A percentile compares a stretch with the other conserved stretches of the same genome.
These are phyloP conservation scores for Cheilosia soror DNA, from an alignment of 2,888 invertebrate genomes.

Conservation along the genomic window DNA sequence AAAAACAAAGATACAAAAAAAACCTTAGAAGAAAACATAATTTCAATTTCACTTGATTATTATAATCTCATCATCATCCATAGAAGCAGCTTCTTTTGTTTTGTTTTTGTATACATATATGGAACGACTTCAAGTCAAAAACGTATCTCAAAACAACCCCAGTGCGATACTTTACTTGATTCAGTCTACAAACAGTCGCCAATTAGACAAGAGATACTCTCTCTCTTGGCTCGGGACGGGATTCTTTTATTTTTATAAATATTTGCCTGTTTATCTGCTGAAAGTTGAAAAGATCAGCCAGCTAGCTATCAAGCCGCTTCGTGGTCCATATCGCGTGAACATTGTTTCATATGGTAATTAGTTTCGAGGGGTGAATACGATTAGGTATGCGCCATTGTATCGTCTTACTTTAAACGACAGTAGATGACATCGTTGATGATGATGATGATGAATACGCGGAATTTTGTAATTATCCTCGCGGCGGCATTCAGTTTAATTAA, in stretches of 20 bases:
- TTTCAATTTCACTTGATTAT: conserved; percentile 65
- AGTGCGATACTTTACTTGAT: conserved; percentile 56
- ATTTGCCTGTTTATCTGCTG: conserved; percentile 44
- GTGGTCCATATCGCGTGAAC: background rate
- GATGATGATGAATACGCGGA: conserved; percentile 58
- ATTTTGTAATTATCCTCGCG: conserved; percentile 74
- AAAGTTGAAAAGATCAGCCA: conserved; percentile 65
- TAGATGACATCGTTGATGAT: conserved; percentile 23
- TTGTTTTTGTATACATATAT: background rate
- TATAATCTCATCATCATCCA: conserved; percentile 60
- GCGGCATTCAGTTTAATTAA: conserved; percentile 79
- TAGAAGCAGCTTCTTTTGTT: conserved; percentile 50
- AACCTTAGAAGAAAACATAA: conserved; percentile 46
- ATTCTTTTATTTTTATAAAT: conserved; percentile 4
- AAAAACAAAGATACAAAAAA: conserved; percentile 17
- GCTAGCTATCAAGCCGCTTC: conserved; percentile 15
- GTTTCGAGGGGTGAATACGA: conserved; percentile 63
- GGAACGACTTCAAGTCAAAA: conserved; percentile 9
- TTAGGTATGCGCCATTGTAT: conserved; percentile 50
- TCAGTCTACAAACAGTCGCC: conserved; percentile 71
- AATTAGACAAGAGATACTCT: conserved; percentile 65
- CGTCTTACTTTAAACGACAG: conserved; percentile 32
- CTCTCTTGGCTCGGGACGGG: conserved; percentile 35
- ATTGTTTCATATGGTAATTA: conserved; percentile 55
- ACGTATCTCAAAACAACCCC: conserved; percentile 61